These are phyloP conservation scores for Biston betularia DNA, from an alignment of 2,888 invertebrate species.

Conservation along the genomic window DNA sequence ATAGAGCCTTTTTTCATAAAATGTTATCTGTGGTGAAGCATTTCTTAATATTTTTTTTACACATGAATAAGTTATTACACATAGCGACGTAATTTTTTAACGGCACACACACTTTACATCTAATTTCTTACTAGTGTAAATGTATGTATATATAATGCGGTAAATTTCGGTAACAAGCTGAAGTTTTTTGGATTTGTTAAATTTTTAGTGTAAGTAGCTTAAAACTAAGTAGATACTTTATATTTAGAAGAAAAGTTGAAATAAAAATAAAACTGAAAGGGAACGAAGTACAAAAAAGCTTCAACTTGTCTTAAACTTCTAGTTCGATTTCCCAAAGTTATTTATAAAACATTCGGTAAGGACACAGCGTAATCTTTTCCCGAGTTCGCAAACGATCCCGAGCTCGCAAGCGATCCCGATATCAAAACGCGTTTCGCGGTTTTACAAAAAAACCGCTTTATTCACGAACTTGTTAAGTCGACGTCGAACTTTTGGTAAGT, in stretches of 20 bases:
- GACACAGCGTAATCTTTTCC: slow-evolving; percentile 43
- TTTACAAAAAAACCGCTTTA: slow-evolving; percentile 47
- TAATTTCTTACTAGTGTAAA: too few species aligned
- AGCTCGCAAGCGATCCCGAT: slow-evolving; percentile 37
- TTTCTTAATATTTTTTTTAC: not conserved
- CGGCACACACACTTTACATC: not conserved
- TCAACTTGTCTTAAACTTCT: slow-evolving; percentile 16
- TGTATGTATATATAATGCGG: not conserved
- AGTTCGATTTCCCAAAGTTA: slow-evolving; percentile 33
- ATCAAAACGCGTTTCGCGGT: slow-evolving; percentile 44
- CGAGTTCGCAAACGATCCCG: slow-evolving; percentile 29
- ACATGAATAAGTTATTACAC: too few species aligned
- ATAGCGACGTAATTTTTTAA: not conserved
- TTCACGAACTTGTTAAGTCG: slow-evolving; percentile 50
- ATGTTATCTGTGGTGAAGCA: not conserved
- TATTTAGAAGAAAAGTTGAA: slow-evolving; percentile 4
- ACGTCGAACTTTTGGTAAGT: slow-evolving; percentile 63
- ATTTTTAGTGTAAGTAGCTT: too few species aligned
- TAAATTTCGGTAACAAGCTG: not conserved
- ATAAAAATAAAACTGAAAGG: slow-evolving; percentile 14
- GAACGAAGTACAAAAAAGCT: slow-evolving; percentile 11
- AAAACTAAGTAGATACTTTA: not conserved
- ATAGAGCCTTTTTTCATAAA: slow-evolving; percentile 1
- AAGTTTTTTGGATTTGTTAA: not conserved
- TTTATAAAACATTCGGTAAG: slow-evolving; percentile 36